A percentile compares a stretch with the other conserved stretches of the same genome.
phyloP scores from a whole-genome alignment of 2,888 invertebrate species.

The Toxonevra muliebris region DNA sequence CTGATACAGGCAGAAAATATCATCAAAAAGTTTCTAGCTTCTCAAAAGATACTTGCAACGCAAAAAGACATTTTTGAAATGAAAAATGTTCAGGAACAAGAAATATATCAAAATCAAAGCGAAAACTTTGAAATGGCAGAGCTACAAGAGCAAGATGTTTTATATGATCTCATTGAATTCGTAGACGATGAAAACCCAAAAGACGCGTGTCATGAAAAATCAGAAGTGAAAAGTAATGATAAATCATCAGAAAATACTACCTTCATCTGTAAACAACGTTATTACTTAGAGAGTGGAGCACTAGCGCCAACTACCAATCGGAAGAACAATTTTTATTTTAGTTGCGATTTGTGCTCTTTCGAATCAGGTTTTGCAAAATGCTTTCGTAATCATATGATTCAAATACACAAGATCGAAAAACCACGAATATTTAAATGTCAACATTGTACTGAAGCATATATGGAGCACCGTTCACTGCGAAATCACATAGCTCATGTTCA shows the following conservation, averaged over 20 bases:
- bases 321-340: slow-evolving; percentile 8
- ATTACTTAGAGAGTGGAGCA: too few relatives aligned
- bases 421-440: slow-evolving; percentile 32
- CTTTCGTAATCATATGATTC: slow-evolving; percentile 27
- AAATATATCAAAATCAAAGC: too few relatives aligned
- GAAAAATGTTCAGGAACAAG: too few relatives aligned
- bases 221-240: too few relatives aligned
- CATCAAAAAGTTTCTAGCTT: slow-evolving; percentile 16
- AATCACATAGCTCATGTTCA: slow-evolving; percentile 28
- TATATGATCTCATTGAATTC: neutral
- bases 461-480: slow-evolving; percentile 26
- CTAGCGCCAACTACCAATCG: too few relatives aligned
- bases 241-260: too few relatives aligned
- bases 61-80: neutral
- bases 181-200: neutral
- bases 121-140: too few relatives aligned
- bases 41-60: neutral
- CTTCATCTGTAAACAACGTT: too few relatives aligned
- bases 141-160: neutral
- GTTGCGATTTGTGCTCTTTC: slow-evolving; percentile 26
- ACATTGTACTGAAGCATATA: slow-evolving; percentile 29
- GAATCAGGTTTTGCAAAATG: slow-evolving; percentile 25
- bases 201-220: neutral
- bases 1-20: slow-evolving; percentile 21
- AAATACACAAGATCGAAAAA: slow-evolving; percentile 23